A percentile compares a stretch with the other conserved stretches of the same genome.
Evolutionary conservation across 1,140 invertebrate species (phyloP).

Genomic region (Yoshiicerus persimilis): DNA sequence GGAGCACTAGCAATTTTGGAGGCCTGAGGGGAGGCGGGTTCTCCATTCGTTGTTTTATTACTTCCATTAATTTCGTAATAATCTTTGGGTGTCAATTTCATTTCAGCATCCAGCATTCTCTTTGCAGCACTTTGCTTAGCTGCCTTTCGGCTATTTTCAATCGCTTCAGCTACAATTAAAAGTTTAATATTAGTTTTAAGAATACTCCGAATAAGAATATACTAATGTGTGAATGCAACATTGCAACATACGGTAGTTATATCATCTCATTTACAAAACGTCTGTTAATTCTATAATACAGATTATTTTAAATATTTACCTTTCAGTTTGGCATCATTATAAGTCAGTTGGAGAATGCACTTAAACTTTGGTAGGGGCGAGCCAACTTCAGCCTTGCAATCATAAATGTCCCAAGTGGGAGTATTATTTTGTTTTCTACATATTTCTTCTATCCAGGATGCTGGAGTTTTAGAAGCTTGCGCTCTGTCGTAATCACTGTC

Average conservation of each 20-base stretch:
- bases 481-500: too few species aligned
- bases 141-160: not conserved
- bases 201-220: not conserved
- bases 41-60: not conserved
- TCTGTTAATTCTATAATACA: not conserved
- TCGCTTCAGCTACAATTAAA: not conserved
- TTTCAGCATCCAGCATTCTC: not conserved
- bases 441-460: too few species aligned
- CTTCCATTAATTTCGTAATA: not conserved
- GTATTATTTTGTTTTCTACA: not conserved
- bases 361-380: not conserved
- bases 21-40: not conserved
- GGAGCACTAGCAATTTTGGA: not conserved
- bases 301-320: not conserved
- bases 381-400: not conserved
- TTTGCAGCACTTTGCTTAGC: not conserved
- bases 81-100: not conserved
- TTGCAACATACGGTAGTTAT: not conserved
- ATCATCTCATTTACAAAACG: too few species aligned
- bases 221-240: not conserved
- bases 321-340: not conserved
- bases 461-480: too few species aligned
- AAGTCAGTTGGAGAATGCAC: not conserved
- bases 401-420: not conserved
- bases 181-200: not conserved